A percentile compares a stretch with the other conserved stretches of the same genome.
phyloP scores from a whole-genome alignment of 2,113 vertebrate species.

The western clawed frog (Xenopus tropicalis) region UCB_Xtro_10.0 CM004446.2:63157501-63158000 shows the following conservation, averaged over 20 bases:
- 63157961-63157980: no score
- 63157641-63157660: conserved; percentile 8
- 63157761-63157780: neutral
- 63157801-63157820: no score
- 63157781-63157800: neutral
- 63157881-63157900: no score
- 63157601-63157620: conserved; percentile 14
- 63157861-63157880: no score
- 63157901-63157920: no score
- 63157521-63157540: neutral
- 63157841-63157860: no score
- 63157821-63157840: no score
- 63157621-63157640: conserved; percentile 1
- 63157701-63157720: neutral
- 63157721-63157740: neutral
- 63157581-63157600: neutral
- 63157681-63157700: neutral
- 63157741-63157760: conserved; percentile 7
- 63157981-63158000: no score
- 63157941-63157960: no score
- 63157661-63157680: neutral
- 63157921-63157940: no score
- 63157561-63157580: conserved; percentile 11
- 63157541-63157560: neutral
- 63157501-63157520: conserved; percentile 7